Evolutionary conservation across 2,888 invertebrate genomes (phyloP).

Genomic region (Xestoiulus laeticollis): DNA sequence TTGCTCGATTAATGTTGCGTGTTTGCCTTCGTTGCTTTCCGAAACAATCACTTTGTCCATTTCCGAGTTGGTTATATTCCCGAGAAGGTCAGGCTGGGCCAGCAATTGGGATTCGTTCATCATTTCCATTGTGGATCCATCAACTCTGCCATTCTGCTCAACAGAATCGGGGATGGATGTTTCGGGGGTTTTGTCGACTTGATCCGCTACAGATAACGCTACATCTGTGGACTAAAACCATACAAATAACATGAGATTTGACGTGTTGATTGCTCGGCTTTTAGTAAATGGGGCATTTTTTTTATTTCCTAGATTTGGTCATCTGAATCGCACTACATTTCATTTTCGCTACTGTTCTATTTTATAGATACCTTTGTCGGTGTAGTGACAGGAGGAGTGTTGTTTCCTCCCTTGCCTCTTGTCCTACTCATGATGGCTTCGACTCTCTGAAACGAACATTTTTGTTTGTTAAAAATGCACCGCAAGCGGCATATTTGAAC

Average conservation of each 20-base stretch:
- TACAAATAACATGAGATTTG: background rate
- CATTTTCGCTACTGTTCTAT: no score
- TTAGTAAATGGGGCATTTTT: no score
- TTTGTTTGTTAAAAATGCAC: background rate
- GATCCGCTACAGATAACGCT: background rate
- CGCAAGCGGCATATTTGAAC: background rate
- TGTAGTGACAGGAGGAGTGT: conserved; percentile 64
- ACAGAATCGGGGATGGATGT: conserved; percentile 36
- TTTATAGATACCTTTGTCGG: conserved; percentile 66
- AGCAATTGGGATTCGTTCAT: background rate
- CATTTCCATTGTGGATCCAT: conserved; percentile 17
- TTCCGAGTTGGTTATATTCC: background rate
- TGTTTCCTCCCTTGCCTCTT: conserved; percentile 68
- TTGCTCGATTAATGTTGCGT: background rate
- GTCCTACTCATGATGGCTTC: conserved; percentile 93
- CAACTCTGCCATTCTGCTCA: conserved; percentile 39
- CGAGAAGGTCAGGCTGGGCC: background rate
- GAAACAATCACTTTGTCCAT: conserved; percentile 5
- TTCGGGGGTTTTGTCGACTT: background rate
- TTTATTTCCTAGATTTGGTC: no score
- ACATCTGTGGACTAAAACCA: conserved; percentile 16
- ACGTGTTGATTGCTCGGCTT: no score
- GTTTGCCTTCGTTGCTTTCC: conserved; percentile 10
- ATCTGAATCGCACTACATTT: no score
- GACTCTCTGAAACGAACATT: conserved; percentile 70